Evolutionary conservation across 2,113 vertebrate species (phyloP), one percentile per base, ranked within the genome.

Genomic region (Okapia johnstoni): DNA sequence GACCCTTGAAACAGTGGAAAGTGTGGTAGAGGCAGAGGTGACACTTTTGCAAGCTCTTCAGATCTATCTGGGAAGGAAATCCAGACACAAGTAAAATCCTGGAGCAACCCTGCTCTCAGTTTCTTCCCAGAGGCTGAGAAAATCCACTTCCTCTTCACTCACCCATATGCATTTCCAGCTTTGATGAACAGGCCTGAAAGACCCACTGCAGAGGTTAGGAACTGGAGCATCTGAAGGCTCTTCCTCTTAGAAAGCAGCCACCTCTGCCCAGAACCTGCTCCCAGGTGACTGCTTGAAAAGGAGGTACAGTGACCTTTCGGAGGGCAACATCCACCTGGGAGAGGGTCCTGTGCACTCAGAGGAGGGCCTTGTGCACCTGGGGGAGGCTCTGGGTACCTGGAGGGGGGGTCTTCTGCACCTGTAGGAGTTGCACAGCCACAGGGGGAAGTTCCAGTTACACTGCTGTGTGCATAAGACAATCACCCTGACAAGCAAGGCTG

Each of bases 331-430:
- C 50, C 50, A 55, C 50, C 21, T 13, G 6, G 46, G 17, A 10
- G 58, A n/a, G 84, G 2, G 58, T 10, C 2, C 57, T 50, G 23
- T 1, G 3, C 12, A 10, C 30, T 21, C 1, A 0, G 55, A 23
- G 28, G 48, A 11, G 85, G 1, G 46, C 33, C 77, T 2, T 33
- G 4, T 19, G 17, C 6, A 85, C 57, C 16, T 11, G 54, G 23
- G 1, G 19, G 83, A 25, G 52, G 33, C 23, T 58, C 57, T 58
- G 57, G 19, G 25, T 10, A 10, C 57, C 57, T 58, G 57, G 57
- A 54, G 16, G 57, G 25, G 25, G 58, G 58, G 16, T 6, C 3
- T 6, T 6, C 6, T 25, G 7, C 21, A 52, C 2, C 63, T 55
- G 50, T 2, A 36, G 76, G 25, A 30, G 60, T 17, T 63, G 30